Conservation (phyloP, 1,140 invertebrate species). For the Orius laevigatus region DNA sequence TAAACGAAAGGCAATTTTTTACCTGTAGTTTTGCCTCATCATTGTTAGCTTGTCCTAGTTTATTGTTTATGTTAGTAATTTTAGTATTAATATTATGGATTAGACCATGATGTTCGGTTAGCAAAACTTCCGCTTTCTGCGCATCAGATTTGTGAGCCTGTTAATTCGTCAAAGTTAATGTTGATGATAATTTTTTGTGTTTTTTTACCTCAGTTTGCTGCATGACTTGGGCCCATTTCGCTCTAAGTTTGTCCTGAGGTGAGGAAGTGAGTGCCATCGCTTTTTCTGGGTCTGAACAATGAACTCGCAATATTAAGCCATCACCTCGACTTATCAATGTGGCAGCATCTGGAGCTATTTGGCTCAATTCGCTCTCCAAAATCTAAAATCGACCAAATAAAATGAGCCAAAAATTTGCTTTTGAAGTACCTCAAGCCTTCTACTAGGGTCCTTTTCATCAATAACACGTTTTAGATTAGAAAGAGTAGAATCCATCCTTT, state of each 20-base stretch:
- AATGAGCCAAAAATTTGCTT: background rate
- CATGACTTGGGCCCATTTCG: conserved; percentile 49
- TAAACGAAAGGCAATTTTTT: conserved; percentile 5
- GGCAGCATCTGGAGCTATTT: conserved; percentile 58
- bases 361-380: conserved; percentile 42
- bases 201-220: conserved; percentile 37
- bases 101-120: conserved; percentile 14
- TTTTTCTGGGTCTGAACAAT: conserved; percentile 33
- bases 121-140: conserved; percentile 15
- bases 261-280: conserved; percentile 38
- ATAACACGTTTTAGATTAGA: conserved; percentile 44
- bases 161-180: background rate
- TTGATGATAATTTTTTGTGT: conserved; percentile 18
- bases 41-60: conserved; percentile 18
- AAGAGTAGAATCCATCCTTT: conserved; percentile 47
- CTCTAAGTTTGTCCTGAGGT: conserved; percentile 41
- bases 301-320: conserved; percentile 48
- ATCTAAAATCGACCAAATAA: conserved; percentile 28
- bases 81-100: conserved; percentile 17
- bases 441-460: conserved; percentile 45
- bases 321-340: conserved; percentile 62
- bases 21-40: conserved; percentile 16
- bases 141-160: conserved; percentile 16
- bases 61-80: conserved; percentile 17
- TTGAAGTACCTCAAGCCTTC: conserved; percentile 39